These are phyloP conservation scores for Strix uralensis DNA, from an alignment of 2,113 vertebrate species.

Conservation along the genomic window DNA sequence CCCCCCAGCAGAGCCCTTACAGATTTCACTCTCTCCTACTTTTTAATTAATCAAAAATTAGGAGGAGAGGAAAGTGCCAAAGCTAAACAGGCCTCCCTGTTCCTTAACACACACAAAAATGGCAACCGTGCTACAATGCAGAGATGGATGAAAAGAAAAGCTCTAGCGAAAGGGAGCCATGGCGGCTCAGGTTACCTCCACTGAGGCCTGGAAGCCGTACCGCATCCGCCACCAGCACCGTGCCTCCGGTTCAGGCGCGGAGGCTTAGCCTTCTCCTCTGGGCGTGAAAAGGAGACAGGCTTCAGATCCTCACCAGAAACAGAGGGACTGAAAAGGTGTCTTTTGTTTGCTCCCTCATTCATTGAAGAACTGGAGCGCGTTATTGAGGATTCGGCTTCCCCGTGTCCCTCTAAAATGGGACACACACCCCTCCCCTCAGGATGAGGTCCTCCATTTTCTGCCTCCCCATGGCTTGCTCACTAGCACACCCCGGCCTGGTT, in stretches of 20 bases:
- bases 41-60: neutral
- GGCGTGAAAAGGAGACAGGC: neutral
- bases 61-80: neutral
- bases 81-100: neutral
- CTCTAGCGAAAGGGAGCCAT: neutral
- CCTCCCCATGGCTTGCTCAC: neutral
- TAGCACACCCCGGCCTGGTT: neutral
- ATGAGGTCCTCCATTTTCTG: slow-evolving; percentile 49
- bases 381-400: neutral
- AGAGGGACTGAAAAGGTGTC: neutral
- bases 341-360: slow-evolving; percentile 9
- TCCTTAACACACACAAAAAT: slow-evolving; percentile 8
- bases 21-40: neutral
- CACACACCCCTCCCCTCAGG: neutral
- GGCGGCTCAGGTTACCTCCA: neutral
- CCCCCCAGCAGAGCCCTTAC: neutral
- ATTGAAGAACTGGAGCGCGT: neutral
- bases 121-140: neutral
- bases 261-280: neutral
- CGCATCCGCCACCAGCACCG: neutral
- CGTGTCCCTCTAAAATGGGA: neutral
- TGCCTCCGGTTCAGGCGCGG: neutral
- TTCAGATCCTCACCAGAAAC: neutral
- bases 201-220: neutral
- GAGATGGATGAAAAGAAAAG: slow-evolving; percentile 1